Evolutionary conservation across 2,113 vertebrate genomes (phyloP).

Genomic region (Phainopepla nitens): DNA sequence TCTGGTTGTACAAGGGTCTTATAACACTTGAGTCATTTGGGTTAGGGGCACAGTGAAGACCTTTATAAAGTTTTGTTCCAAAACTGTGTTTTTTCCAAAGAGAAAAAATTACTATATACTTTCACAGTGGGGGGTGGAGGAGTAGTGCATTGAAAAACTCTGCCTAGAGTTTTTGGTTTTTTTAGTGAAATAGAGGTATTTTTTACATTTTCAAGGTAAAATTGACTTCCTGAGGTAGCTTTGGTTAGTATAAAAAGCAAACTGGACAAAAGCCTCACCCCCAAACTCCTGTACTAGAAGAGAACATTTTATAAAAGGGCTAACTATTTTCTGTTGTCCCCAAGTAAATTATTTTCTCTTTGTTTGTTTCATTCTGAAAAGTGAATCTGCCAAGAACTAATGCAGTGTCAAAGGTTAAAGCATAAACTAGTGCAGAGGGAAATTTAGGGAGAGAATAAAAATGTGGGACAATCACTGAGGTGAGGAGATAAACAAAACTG

Average conservation of each 20-base stretch:
- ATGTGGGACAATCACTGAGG: not conserved
- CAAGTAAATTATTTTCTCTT: conserved; percentile 16
- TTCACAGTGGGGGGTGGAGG: not conserved
- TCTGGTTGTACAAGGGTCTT: not conserved
- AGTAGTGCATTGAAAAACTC: not conserved
- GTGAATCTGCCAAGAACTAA: not conserved
- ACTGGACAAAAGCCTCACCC: not conserved
- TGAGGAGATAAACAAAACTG: not conserved
- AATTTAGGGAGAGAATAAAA: not conserved
- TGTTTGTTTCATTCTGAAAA: not conserved
- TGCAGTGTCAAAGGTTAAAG: not conserved
- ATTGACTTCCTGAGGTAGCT: not conserved
- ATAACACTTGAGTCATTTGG: not conserved
- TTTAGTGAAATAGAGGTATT: not conserved
- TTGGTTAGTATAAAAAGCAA: not conserved
- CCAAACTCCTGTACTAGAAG: not conserved
- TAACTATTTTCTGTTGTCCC: not conserved
- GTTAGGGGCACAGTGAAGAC: not conserved
- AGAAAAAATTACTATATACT: not conserved
- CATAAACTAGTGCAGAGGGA: not conserved
- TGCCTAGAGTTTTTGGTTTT: not conserved
- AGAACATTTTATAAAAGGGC: not conserved
- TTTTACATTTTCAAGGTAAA: not conserved
- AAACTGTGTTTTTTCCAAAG: not conserved
- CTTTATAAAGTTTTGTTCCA: not conserved